These are phyloP conservation scores for Enoplolaimus lenunculus DNA, from an alignment of 2,888 invertebrate genomes.

Conservation along the genomic window DNA sequence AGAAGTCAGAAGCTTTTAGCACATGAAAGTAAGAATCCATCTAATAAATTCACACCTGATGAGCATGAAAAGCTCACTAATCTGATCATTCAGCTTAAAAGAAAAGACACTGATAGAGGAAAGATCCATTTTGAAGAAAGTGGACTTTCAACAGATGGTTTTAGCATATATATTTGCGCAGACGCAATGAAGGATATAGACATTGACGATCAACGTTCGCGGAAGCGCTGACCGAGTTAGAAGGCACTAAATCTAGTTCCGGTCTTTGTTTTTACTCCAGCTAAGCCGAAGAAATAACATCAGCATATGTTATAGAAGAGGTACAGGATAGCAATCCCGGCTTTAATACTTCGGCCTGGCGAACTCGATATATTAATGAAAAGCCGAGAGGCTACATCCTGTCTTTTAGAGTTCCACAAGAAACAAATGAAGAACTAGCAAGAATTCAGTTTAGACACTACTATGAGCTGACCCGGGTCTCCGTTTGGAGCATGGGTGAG, in stretches of 20 bases:
- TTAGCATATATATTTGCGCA: not conserved
- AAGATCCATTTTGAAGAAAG: not conserved
- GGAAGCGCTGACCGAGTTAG: not conserved
- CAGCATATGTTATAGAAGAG: not conserved
- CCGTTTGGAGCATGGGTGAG: not conserved
- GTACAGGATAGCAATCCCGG: not conserved
- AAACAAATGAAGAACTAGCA: not conserved
- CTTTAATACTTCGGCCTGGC: not conserved
- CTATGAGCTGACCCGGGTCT: not conserved
- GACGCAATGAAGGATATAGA: too few species aligned
- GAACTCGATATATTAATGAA: not conserved
- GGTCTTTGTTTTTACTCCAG: not conserved
- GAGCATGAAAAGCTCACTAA: not conserved
- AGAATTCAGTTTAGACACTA: not conserved
- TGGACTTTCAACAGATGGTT: not conserved
- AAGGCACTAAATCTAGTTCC: not conserved
- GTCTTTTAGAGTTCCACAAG: not conserved
- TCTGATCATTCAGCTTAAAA: not conserved
- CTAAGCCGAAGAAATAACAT: not conserved
- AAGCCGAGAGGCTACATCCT: not conserved
- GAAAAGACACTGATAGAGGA: not conserved
- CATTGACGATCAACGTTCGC: too few species aligned
- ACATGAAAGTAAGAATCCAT: not conserved
- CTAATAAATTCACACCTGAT: not conserved
- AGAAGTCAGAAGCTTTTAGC: not conserved